Evolutionary conservation across 2,888 invertebrate genomes (phyloP).

Genomic region (Chalcis sispes): DNA sequence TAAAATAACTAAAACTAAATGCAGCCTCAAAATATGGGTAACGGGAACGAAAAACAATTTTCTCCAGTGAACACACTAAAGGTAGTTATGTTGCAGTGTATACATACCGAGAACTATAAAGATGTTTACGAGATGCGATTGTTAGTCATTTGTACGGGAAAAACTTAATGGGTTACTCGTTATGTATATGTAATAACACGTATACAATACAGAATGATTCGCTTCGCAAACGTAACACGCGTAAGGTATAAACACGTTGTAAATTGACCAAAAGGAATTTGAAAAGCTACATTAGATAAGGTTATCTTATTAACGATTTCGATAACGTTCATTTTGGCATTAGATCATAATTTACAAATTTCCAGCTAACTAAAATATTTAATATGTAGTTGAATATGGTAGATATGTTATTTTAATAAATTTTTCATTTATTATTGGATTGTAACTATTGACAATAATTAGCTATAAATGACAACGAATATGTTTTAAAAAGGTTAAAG

Average conservation of each 20-base stretch:
- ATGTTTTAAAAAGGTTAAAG: too few relatives aligned
- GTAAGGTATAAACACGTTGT: background rate
- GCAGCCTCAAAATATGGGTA: conserved; percentile 24
- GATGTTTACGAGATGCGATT: conserved; percentile 20
- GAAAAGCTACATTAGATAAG: conserved; percentile 4
- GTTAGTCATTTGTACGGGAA: conserved; percentile 28
- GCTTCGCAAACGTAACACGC: background rate
- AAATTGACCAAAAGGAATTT: background rate
- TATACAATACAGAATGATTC: background rate
- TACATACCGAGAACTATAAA: conserved; percentile 36
- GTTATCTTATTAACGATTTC: background rate
- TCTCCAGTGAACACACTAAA: background rate
- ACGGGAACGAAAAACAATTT: conserved; percentile 37
- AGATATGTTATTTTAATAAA: too few relatives aligned
- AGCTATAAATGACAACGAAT: too few relatives aligned
- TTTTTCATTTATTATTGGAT: too few relatives aligned
- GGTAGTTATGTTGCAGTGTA: conserved; percentile 4
- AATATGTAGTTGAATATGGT: too few relatives aligned
- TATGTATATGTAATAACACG: background rate
- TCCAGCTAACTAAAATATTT: too few relatives aligned
- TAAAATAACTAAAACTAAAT: too few relatives aligned
- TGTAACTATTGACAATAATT: too few relatives aligned
- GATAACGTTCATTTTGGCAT: background rate
- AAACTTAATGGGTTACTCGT: conserved; percentile 7
- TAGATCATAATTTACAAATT: too few relatives aligned